Evolutionary conservation across 2,113 vertebrate species (phyloP), one percentile per base, ranked within the genome.

Genomic region (Arothron firmamentum): DNA sequence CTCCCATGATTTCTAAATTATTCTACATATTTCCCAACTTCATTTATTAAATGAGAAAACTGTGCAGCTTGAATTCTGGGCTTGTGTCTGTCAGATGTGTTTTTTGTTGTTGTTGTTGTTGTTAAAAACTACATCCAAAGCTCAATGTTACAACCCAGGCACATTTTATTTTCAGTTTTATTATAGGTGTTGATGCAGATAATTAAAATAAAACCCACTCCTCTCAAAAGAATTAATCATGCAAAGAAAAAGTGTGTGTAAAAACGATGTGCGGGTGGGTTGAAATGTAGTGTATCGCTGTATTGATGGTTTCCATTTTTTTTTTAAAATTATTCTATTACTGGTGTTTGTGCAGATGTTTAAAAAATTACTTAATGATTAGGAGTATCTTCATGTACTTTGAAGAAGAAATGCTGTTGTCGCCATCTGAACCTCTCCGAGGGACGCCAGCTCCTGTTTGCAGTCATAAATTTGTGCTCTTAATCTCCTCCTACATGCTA

Each of bases 381-480:
- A 31, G 1, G 28, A 31, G 5, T 31, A 31, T 31, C 5, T 31
- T 9, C 28, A 31, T 31, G 8, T 9, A 31, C 28, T 31, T 31
- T 31, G 8, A 31, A 31, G 28, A 6, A 6, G 3, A 31, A 31
- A 31, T 77, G 68, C 65, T 69, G 72, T 81, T 74, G 65, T 72
- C 81, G 73, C 70, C 6, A 9, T 7, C 8, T 5, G 8, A 31
- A 9, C 28, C 28, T 31, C 8, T 31, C 8, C 3, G 28, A 31
- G 8, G 28, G 28, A 31, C 3, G 28, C 28, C 28, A 9, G 3
- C 28, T 6, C 28, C 28, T 31, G 2, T 31, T 5, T 23, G 21
- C 28, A 31, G 28, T 83, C 81, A 83, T 91, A 90, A 90, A 90
- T 90, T 89, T 87, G 53, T 80, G 74, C 74, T 84, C 86, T 90